Evolutionary conservation across 2,888 invertebrate species (phyloP).

Genomic region (Heliconius sara): DNA sequence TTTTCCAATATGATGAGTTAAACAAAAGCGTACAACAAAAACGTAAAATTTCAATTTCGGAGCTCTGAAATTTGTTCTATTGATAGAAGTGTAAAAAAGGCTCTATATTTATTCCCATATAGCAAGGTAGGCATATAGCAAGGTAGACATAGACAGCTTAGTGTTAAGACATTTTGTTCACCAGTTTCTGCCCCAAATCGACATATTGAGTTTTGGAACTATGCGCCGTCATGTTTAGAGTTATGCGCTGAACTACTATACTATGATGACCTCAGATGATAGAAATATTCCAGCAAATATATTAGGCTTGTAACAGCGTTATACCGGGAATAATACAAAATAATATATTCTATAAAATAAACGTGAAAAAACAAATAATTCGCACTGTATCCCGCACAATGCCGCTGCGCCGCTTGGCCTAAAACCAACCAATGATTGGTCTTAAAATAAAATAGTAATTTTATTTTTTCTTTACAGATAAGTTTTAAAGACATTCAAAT

Average conservation of each 20-base stretch:
- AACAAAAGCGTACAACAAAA: slow-evolving; percentile 20
- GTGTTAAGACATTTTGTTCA: background rate
- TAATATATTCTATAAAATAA: background rate
- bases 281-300: slow-evolving; percentile 5
- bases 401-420: too few species aligned
- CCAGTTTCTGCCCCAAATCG: too few species aligned
- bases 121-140: background rate
- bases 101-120: background rate
- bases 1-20: slow-evolving; percentile 19
- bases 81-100: slow-evolving; percentile 12
- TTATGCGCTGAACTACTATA: too few species aligned
- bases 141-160: background rate
- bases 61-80: slow-evolving; percentile 24
- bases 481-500: too few species aligned
- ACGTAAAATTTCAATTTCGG: slow-evolving; percentile 25
- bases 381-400: too few species aligned
- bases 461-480: too few species aligned
- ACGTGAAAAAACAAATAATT: too few species aligned
- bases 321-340: background rate
- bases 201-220: too few species aligned
- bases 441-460: too few species aligned
- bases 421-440: background rate
- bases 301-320: background rate
- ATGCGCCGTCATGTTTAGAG: too few species aligned
- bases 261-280: background rate